Base-by-base conservation (phyloP, 1,140 invertebrate species). In the Lasioglossum baleicum region DNA sequence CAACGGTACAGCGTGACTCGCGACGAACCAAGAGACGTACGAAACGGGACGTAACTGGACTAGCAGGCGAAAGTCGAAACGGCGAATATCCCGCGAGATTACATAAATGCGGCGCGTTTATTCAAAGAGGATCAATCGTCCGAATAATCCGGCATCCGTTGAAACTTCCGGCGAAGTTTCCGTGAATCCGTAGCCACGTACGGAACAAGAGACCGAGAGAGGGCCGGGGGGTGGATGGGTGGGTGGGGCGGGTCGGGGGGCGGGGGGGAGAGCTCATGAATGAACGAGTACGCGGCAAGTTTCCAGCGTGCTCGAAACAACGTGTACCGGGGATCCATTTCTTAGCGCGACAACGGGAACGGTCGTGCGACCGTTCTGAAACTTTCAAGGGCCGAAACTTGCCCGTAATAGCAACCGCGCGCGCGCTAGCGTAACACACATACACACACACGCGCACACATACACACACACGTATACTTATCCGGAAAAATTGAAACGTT, bases 191-290 rank as follows among this genome's bases (percentile, higher is more conserved):
- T n/a, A n/a, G n/a, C n/a, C n/a, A n/a, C n/a, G n/a, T n/a, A n/a
- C n/a, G n/a, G n/a, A n/a, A n/a, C n/a, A n/a, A n/a, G n/a, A n/a
- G n/a, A n/a, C n/a, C n/a, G n/a, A n/a, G n/a, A n/a, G n/a, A n/a
- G n/a, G n/a, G n/a, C n/a, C n/a, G n/a, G n/a, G n/a, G n/a, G n/a
- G n/a, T n/a, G n/a, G n/a, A n/a, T n/a, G n/a, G n/a, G n/a, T n/a
- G n/a, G n/a, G n/a, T n/a, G n/a, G n/a, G n/a, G n/a, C n/a, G n/a
- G n/a, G n/a, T n/a, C n/a, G n/a, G n/a, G n/a, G n/a, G 83, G 81
- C 87, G 81, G 83, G 86, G 42, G 11, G 26, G 26, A 6, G 8
- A 53, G 69, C 86, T 89, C 88, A 88, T 90, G 90, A 90, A 90
- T 90, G 90, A 88, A 90, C 79, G 83, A 83, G 83, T 42, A 83